Evolutionary conservation across 2,113 vertebrate genomes (phyloP), one percentile per base, ranked within the genome.

Genomic region (Tachuris rubrigastra): DNA sequence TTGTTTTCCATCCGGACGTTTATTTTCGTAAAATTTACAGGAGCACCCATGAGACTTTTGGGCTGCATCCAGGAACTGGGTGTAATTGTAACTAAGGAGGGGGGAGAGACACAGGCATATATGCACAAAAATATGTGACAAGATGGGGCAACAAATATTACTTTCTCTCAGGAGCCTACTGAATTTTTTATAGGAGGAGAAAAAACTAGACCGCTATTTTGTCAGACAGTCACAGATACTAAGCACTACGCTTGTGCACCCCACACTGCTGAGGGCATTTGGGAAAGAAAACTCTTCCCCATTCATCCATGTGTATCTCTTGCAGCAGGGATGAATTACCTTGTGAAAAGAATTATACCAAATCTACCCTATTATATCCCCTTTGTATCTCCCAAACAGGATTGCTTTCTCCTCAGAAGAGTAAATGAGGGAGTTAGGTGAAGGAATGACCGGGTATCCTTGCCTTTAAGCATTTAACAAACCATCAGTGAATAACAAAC

Each of bases 41-140:
- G 8, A 71, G 17, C 21, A 62, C 2, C 0, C 0, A 0, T 10
- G 44, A 88, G 30, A 56, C 33, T 50, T 69, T 21, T 46, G 55
- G 30, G 39, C 20, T 76, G 58, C 35, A 91, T 41, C 35, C 47
- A 91, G 60, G 59, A 33, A 65, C 33, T 15, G 20, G 21, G 23
- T 59, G n/a, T 84, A 87, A 89, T 10, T 41, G 31, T 24, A 68
- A 72, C 72, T 63, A 59, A 79, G 25, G 16, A 33, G 33, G 25
- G 25, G 50, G 20, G 28, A 58, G 28, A 76, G 53, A n/a, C 49
- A 46, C 14, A 58, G 31, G 24, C 30, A 41, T 6, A 44, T 3
- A 28, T 4, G 5, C 30, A 83, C 35, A 44, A 31, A 91, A 58
- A 81, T 14, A 28, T 49, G 19, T 35, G 65, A 87, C 65, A 77